Evolutionary conservation across 2,113 vertebrate genomes (phyloP), one percentile per base, ranked within the genome.

Genomic region (Sporophila hypoxantha): DNA sequence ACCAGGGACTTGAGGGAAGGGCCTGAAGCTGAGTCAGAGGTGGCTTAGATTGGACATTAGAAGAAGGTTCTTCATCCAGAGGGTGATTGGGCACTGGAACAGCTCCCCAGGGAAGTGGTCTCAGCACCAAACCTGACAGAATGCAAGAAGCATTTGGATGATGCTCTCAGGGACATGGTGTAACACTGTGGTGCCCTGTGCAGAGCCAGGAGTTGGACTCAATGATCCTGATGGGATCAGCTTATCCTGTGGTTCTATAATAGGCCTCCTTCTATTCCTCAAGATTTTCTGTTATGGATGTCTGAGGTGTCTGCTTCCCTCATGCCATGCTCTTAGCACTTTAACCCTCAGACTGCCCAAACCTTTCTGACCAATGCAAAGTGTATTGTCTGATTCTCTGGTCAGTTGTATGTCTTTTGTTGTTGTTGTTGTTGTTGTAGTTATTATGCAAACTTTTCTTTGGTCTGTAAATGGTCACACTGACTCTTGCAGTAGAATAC

Each of bases 71-170:
- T 37, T 59, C 52, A 29, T 3, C 7, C 13, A 20, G 6, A 65
- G 17, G 18, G 10, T 71, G 27, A 0, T 2, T 57, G 66, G 15
- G 3, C 32, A 23, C 27, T 57, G 59, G 20, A 6, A 37, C 18
- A 42, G 17, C 12, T 65, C 5, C 9, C 27, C 36, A 36, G 27
- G 22, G 18, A 1, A 50, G 36, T 16, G 9, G 4, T 27, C 57
- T 32, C 36, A 64, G 15, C 21, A 57, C 8, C 12, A 71, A 55
- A 7, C 5, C 22, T 57, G 36, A 23, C 15, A 17, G 10, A 57
- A 18, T 6, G 50, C 32, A 57, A 23, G 30, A 64, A 42, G 21
- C 0, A 0, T 20, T 76, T 36, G 36, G 14, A 19, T 0, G 0
- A 23, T 8, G 9, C 15, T 57, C 32, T 71, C 44, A 73, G 22